Evolutionary conservation across 2,888 invertebrate genomes (phyloP).

Genomic region (Tenthredo scrophulariae): DNA sequence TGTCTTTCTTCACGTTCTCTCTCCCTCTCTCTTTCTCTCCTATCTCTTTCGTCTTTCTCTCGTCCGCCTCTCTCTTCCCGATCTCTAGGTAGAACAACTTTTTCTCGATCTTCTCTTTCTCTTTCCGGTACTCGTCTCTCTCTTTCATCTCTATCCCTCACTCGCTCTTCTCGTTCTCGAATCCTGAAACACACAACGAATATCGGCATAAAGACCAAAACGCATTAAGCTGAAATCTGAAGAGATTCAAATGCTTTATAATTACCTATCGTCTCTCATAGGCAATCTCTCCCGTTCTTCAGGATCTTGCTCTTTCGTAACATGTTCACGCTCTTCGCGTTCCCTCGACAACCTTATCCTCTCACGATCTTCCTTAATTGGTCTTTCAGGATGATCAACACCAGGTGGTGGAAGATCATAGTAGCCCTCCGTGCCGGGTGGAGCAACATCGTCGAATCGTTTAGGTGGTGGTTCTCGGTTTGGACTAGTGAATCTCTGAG

Average conservation of each 20-base stretch:
- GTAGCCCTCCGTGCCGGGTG: constrained; percentile 79
- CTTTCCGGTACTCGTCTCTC: constrained; percentile 65
- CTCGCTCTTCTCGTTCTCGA: constrained; percentile 70
- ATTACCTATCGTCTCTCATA: constrained; percentile 72
- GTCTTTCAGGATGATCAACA: constrained; percentile 73
- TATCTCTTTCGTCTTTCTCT: constrained; percentile 73
- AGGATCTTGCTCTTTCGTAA: constrained; percentile 70
- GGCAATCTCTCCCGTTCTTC: constrained; percentile 70
- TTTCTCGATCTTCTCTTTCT: constrained; percentile 76
- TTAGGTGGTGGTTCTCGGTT: constrained; percentile 70
- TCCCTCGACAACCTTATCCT: constrained; percentile 67
- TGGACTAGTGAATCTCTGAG: constrained; percentile 70
- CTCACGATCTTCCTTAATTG: constrained; percentile 69
- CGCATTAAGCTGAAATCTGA: background rate
- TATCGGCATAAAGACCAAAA: background rate
- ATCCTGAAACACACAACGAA: constrained; percentile 57
- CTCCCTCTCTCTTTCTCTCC: constrained; percentile 69
- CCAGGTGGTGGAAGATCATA: constrained; percentile 76
- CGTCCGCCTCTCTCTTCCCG: constrained; percentile 70
- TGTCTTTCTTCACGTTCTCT: constrained; percentile 75
- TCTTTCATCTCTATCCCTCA: constrained; percentile 66
- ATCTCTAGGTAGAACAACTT: constrained; percentile 72
- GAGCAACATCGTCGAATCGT: constrained; percentile 76
- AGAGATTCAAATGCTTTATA: constrained; percentile 22
- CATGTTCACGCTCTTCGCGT: constrained; percentile 70